A percentile compares a stretch with the other conserved stretches of the same genome.
These are phyloP conservation scores for Camelus bactrianus DNA, from an alignment of 2,113 vertebrate species.

Conservation along the genomic window DNA sequence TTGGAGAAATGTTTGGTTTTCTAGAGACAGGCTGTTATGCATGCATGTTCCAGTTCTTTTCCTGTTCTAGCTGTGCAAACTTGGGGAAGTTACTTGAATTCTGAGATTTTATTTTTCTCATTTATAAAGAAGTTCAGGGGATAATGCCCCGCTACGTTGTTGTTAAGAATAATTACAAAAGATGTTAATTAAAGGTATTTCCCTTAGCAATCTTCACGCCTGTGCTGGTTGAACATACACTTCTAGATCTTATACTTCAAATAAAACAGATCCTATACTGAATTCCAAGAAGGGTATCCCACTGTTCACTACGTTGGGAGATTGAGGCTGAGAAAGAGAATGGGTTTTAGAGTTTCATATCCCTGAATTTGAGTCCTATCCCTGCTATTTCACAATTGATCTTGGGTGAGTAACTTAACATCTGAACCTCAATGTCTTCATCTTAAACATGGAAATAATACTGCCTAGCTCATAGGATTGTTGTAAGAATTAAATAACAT, in stretches of 20 bases:
- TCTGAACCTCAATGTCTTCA: background rate
- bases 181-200: background rate
- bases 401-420: background rate
- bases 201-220: background rate
- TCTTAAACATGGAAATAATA: background rate
- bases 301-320: background rate
- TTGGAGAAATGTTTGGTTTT: conserved; percentile 16
- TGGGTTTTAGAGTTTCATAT: background rate
- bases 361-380: background rate
- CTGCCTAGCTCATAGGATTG: background rate
- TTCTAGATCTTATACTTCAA: background rate
- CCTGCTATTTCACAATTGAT: background rate
- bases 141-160: background rate
- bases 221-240: background rate
- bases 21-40: background rate
- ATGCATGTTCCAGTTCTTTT: background rate
- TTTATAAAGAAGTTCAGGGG: background rate
- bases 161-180: conserved; percentile 29
- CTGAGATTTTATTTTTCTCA: background rate
- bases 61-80: background rate
- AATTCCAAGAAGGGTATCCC: background rate
- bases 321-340: background rate
- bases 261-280: background rate
- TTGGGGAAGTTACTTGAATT: background rate
- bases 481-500: background rate